Evolutionary conservation across 2,888 invertebrate species (phyloP).

Genomic region (Synanthedon andrenaeformis): DNA sequence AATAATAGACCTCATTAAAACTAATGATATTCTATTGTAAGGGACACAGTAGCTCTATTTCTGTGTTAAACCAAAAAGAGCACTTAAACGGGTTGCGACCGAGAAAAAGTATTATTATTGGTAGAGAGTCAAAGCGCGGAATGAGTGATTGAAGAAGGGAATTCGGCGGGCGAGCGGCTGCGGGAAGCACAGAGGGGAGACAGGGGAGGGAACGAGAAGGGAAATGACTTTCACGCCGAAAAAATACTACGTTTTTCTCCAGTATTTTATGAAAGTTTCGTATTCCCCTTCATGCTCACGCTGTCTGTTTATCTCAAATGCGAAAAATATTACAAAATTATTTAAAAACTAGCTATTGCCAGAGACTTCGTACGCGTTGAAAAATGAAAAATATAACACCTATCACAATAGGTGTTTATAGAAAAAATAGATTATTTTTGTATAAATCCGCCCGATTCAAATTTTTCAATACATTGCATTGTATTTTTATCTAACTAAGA

Average conservation of each 20-base stretch:
- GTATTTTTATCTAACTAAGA: too few species aligned
- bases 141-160: slow-evolving; percentile 25
- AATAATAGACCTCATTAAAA: too few species aligned
- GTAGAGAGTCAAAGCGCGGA: slow-evolving; percentile 24
- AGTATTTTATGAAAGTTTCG: slow-evolving; percentile 17
- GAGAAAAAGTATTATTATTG: background rate
- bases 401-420: too few species aligned
- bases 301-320: slow-evolving; percentile 3
- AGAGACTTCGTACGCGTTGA: too few species aligned
- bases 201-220: slow-evolving; percentile 13
- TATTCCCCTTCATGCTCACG: slow-evolving; percentile 3
- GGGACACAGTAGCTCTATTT: background rate
- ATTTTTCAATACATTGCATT: too few species aligned
- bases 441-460: too few species aligned
- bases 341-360: too few species aligned
- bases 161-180: slow-evolving; percentile 13
- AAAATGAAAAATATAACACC: too few species aligned
- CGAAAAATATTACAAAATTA: too few species aligned
- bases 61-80: background rate
- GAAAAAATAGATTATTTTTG: too few species aligned
- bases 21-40: too few species aligned
- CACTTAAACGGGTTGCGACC: background rate
- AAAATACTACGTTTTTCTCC: slow-evolving; percentile 16
- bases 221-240: slow-evolving; percentile 27
- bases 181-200: slow-evolving; percentile 14